phyloP scores from a whole-genome alignment of 1,140 invertebrate species.

The Drosophila sp. region DNA sequence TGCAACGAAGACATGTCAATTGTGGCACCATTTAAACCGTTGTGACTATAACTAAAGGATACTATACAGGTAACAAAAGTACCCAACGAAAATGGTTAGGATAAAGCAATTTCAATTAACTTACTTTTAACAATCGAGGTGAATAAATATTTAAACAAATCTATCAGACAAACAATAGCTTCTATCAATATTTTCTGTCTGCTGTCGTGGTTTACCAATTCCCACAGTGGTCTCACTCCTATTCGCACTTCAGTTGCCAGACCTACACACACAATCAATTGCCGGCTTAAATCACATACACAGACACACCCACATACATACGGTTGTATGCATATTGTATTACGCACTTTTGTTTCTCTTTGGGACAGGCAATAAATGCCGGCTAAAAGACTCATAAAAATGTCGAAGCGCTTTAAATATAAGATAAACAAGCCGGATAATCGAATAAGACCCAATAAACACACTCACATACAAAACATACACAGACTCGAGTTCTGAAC shows the following conservation, averaged over 20 bases:
- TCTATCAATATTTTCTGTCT: slow-evolving; percentile 54
- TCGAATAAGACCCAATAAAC: slow-evolving; percentile 1
- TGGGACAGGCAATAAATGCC: slow-evolving; percentile 45
- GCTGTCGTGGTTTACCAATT: slow-evolving; percentile 35
- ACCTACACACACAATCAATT: slow-evolving; percentile 47
- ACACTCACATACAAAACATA: slow-evolving; percentile 30
- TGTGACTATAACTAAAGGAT: too few species aligned
- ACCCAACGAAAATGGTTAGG: too few species aligned
- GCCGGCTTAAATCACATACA: slow-evolving; percentile 36
- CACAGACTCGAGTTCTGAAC: background rate
- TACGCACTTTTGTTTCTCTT: slow-evolving; percentile 6
- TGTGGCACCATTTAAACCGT: slow-evolving; percentile 1
- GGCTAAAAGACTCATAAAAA: slow-evolving; percentile 58
- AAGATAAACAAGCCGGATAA: slow-evolving; percentile 70
- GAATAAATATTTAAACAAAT: slow-evolving; percentile 61
- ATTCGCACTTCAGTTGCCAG: slow-evolving; percentile 17
- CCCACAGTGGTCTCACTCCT: slow-evolving; percentile 1
- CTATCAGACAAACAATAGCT: slow-evolving; percentile 42
- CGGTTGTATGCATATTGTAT: background rate
- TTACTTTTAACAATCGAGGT: background rate
- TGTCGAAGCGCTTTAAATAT: slow-evolving; percentile 46
- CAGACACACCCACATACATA: background rate
- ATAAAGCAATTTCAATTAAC: background rate
- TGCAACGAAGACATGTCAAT: background rate
- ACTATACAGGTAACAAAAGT: too few species aligned